These are phyloP conservation scores for Physocephala rufipes DNA, from an alignment of 2,888 invertebrate genomes.

Conservation along the genomic window DNA sequence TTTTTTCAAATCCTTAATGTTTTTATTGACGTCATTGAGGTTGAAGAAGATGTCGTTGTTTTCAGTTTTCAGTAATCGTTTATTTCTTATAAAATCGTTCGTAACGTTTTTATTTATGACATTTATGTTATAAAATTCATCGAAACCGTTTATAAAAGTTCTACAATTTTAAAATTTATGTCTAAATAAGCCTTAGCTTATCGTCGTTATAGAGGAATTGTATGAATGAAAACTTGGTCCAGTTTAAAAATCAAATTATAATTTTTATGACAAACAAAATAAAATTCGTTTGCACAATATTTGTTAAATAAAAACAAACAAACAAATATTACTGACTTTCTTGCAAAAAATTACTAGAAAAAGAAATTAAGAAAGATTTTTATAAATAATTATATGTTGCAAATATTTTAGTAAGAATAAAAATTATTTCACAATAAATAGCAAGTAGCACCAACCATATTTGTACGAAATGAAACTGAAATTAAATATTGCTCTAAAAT, in stretches of 20 bases:
- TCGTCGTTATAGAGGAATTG: conserved; percentile 9
- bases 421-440: conserved; percentile 6
- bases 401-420: conserved; percentile 10
- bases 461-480: conserved; percentile 29
- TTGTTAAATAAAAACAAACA: neutral
- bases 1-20: too few species aligned
- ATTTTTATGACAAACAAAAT: conserved; percentile 48
- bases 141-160: too few species aligned
- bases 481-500: conserved; percentile 57
- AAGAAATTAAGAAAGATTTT: conserved; percentile 18
- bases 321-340: conserved; percentile 55
- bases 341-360: conserved; percentile 6
- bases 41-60: too few species aligned
- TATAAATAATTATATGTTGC: conserved; percentile 12
- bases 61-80: too few species aligned
- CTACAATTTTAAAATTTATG: too few species aligned
- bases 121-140: too few species aligned
- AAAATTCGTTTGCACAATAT: conserved; percentile 14
- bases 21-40: too few species aligned
- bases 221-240: neutral
- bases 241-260: conserved; percentile 36
- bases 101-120: too few species aligned
- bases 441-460: conserved; percentile 7
- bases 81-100: too few species aligned
- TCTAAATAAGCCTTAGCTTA: neutral